A percentile compares a stretch with the other conserved stretches of the same genome.
Evolutionary conservation across 2,888 invertebrate species (phyloP).

Genomic region (Drosophila infuscata): DNA sequence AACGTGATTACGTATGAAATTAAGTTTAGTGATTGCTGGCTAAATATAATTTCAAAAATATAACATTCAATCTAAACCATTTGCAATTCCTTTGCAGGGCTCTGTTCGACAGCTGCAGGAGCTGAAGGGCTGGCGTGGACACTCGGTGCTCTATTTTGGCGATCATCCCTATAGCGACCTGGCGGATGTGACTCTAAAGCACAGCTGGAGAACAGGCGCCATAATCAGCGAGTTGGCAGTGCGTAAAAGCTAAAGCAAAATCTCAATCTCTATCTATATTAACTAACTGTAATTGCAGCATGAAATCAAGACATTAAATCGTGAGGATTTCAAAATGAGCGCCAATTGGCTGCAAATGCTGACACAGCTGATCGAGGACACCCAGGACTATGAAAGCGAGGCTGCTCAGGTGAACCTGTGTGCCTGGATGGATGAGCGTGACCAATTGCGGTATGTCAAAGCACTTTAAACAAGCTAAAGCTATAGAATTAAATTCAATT

Average conservation of each 20-base stretch:
- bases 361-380: constrained; percentile 94
- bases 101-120: constrained; percentile 96
- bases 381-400: constrained; percentile 91
- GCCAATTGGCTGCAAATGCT: constrained; percentile 97
- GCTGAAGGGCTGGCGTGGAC: constrained; percentile 96
- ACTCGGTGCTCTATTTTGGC: constrained; percentile 97
- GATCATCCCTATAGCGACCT: constrained; percentile 99
- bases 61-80: background rate
- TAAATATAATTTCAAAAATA: background rate
- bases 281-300: constrained; percentile 87
- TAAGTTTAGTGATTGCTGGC: background rate
- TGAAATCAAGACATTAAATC: constrained; percentile 95
- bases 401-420: constrained; percentile 89
- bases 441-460: constrained; percentile 88
- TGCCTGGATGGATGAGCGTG: constrained; percentile 93
- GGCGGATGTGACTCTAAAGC: constrained; percentile 97
- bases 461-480: background rate
- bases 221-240: constrained; percentile 97
- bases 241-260: constrained; percentile 65
- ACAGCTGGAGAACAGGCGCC: constrained; percentile 99
- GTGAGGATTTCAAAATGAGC: constrained; percentile 92
- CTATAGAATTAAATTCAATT: background rate
- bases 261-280: background rate
- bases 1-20: background rate
- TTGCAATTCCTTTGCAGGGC: constrained; percentile 87